These are phyloP conservation scores for Xenopus borealis DNA, from an alignment of 2,113 vertebrate genomes.

Conservation along the genomic window DNA sequence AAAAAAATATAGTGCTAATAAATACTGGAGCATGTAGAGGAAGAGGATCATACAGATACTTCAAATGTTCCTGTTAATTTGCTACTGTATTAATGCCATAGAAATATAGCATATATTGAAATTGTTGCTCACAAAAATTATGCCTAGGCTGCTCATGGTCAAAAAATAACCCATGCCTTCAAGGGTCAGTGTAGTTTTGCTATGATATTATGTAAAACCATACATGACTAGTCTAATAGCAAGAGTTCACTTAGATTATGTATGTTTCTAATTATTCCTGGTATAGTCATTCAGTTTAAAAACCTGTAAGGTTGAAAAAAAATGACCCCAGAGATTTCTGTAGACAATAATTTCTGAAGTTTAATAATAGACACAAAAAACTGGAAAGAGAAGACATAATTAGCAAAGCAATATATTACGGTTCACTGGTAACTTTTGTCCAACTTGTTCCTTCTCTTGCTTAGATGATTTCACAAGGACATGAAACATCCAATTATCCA, in stretches of 20 bases:
- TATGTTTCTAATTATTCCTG: conserved; percentile 7
- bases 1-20: no score
- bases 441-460: conserved; percentile 32
- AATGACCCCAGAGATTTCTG: neutral
- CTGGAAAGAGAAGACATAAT: conserved; percentile 20
- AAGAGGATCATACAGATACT: neutral
- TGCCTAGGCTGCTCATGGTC: neutral
- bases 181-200: conserved; percentile 32
- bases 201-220: conserved; percentile 2
- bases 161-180: conserved; percentile 13
- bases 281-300: neutral
- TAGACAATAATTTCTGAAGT: conserved; percentile 5
- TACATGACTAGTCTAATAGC: conserved; percentile 12
- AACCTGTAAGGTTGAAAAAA: conserved; percentile 14
- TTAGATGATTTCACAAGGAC: conserved; percentile 52
- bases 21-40: no score
- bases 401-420: neutral
- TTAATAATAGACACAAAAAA: conserved; percentile 11
- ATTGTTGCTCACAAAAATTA: conserved; percentile 2
- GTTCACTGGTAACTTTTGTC: conserved; percentile 46
- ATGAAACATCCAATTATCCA: conserved; percentile 58
- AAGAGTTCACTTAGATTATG: neutral
- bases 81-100: neutral
- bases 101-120: neutral
- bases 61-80: neutral